Evolutionary conservation across 2,113 vertebrate genomes (phyloP).

Genomic region (Mionectes macconnelli): DNA sequence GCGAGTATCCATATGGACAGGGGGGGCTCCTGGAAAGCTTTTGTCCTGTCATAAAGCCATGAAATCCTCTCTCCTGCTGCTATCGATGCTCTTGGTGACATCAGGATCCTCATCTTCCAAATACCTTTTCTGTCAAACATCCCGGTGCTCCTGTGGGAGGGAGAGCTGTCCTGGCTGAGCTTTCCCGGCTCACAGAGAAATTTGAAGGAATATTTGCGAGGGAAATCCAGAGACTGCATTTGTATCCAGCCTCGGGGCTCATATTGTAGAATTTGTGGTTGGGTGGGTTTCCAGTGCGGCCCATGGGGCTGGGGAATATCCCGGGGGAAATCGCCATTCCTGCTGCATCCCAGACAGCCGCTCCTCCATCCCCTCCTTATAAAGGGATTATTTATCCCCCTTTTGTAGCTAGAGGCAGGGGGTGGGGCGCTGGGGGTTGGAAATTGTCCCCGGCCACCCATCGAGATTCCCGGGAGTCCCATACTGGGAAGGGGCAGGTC

Average conservation of each 20-base stretch:
- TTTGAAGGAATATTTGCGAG: not conserved
- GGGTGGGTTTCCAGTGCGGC: accelerated
- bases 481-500: not conserved
- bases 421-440: not conserved
- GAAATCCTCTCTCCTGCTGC: not conserved
- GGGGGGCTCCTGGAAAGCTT: not conserved
- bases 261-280: accelerated
- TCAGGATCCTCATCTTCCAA: accelerated
- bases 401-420: not conserved
- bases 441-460: not conserved
- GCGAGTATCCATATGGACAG: not conserved
- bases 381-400: not conserved
- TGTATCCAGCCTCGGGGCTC: not conserved
- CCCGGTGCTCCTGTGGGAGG: accelerated
- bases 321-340: not conserved
- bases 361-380: not conserved
- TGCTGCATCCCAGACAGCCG: not conserved
- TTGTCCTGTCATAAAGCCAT: not conserved
- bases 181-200: not conserved
- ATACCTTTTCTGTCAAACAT: not conserved
- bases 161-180: accelerated
- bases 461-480: not conserved
- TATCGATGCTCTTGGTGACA: accelerated
- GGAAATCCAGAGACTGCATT: not conserved
- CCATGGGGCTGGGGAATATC: not conserved